Base-by-base conservation (phyloP, 2,797 vertebrate genomes). In the Hydrophis major region DNA sequence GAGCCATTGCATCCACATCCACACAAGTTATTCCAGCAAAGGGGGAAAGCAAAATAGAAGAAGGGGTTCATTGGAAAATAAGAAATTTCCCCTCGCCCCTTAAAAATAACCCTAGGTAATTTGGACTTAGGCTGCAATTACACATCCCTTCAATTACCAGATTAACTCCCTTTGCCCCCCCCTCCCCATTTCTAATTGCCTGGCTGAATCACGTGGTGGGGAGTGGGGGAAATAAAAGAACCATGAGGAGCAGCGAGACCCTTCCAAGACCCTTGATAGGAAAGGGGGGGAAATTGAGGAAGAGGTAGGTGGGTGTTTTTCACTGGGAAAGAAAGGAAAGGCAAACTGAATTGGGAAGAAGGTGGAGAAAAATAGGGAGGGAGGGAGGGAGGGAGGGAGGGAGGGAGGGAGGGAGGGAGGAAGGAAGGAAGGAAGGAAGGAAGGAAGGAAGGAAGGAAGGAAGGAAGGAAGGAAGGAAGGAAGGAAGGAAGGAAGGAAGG, bases 91-190 rank as follows among this genome's bases (percentile, higher is more conserved):
- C 25, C 14, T 16, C 6, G 56, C 25, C n/a, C n/a, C 6, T 87
- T 18, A 50, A 63, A 66, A 89, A 61, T 60, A 97, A 96, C 95
- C 95, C 96, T 92, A 25, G 55, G 95, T 96, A 96, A 98, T 98
- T 98, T 97, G 96, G 95, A 95, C 97, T 97, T 96, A 96, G 96
- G 96, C 93, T 94, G 96, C 98, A 98, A 98, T 98, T 98, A 97
- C 94, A 95, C 94, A 96, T 97, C 97, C 96, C 91, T 93, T 97
- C 97, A 97, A 98, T 98, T 98, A 97, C 95, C 96, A 95, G 96
- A 95, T 95, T 96, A 96, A 91, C 96, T 94, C 94, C 95, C 96
- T 95, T 92, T 95, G 96, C 95, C 93, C 93, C 95, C 93, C 95
- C 96, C 96, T 95, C 95, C 95, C 94, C 96, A 94, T 96, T 95